A percentile compares a stretch with the other conserved stretches of the same genome.
Evolutionary conservation across 2,797 vertebrate genomes (phyloP).

Genomic region (Staurois parvus): DNA sequence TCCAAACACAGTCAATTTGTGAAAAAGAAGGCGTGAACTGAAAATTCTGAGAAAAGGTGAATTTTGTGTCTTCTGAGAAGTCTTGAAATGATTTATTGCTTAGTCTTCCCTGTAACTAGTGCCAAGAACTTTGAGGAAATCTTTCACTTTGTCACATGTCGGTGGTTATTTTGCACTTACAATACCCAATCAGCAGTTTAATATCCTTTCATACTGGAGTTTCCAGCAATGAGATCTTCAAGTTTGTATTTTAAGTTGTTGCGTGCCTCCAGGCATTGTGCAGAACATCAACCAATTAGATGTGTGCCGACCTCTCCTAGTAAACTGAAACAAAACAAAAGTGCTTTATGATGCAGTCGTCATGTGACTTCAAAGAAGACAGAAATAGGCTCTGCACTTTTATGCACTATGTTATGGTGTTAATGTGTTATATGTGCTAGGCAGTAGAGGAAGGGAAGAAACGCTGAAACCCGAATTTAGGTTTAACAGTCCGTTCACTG

Average conservation of each 20-base stretch:
- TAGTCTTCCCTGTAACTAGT: background rate
- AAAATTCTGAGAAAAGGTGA: constrained; percentile 12
- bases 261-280: background rate
- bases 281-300: background rate
- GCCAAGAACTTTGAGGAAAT: constrained; percentile 1
- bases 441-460: background rate
- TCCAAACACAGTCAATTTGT: background rate
- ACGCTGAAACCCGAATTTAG: background rate
- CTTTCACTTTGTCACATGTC: background rate
- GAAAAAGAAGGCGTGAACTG: background rate
- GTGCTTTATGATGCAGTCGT: background rate
- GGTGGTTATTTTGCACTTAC: background rate
- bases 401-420: background rate
- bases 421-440: background rate
- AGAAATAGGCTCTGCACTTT: background rate
- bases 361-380: background rate
- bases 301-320: background rate
- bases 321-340: background rate
- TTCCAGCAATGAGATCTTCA: background rate
- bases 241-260: background rate
- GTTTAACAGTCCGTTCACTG: background rate
- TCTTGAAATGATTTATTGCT: background rate
- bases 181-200: background rate
- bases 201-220: background rate
- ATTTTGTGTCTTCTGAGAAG: constrained; percentile 21